Conservation (phyloP, 2,888 invertebrate species). For the Leuctra nigra region DNA sequence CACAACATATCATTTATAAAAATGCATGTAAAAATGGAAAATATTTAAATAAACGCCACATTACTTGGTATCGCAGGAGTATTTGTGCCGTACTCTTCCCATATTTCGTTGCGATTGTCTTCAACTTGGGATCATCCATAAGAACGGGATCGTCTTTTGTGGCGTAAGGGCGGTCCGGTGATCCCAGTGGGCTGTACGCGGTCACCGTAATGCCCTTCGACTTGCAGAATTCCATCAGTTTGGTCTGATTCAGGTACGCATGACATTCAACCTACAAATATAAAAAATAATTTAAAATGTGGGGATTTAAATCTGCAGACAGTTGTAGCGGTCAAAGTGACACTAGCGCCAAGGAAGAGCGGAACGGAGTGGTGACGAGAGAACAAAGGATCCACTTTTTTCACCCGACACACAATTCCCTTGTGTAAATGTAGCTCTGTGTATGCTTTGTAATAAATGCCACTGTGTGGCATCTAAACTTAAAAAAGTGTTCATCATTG, state of each 20-base stretch:
- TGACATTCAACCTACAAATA: constrained; percentile 48
- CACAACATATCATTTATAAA: no score
- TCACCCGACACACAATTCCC: no score
- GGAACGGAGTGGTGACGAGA: no score
- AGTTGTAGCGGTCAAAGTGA: no score
- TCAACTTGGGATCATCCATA: constrained; percentile 60
- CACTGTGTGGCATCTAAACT: background rate
- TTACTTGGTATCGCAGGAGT: constrained; percentile 56
- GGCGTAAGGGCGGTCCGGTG: constrained; percentile 64
- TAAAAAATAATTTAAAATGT: no score
- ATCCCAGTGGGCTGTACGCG: constrained; percentile 73
- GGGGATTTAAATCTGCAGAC: no score
- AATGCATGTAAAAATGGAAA: no score
- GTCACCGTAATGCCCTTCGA: constrained; percentile 55
- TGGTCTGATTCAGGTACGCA: constrained; percentile 63
- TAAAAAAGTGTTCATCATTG: no score
- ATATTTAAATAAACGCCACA: no score
- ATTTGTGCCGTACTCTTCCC: constrained; percentile 63
- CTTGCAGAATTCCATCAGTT: constrained; percentile 60
- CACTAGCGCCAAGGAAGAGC: no score
- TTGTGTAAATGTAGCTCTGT: no score
- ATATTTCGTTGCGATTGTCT: constrained; percentile 56
- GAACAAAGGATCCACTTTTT: no score
- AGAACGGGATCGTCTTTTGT: constrained; percentile 60
- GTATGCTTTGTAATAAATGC: background rate